phyloP scores from a whole-genome alignment of 2,888 invertebrate genomes.

The Zhengitettix transpicula region DNA sequence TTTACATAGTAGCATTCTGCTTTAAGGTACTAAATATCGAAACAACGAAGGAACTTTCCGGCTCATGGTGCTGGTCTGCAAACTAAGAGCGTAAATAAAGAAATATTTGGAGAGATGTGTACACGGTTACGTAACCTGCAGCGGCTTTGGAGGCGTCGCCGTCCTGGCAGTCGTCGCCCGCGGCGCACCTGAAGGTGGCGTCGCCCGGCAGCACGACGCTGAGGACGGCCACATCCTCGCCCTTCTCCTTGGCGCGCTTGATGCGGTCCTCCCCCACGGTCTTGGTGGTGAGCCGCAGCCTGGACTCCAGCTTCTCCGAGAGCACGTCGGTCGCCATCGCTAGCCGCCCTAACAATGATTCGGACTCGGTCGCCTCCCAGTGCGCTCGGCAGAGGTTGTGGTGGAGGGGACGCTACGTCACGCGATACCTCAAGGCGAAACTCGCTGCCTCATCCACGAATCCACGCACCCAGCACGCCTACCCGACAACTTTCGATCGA shows the following conservation, averaged over 20 bases:
- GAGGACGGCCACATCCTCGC: conserved; percentile 75
- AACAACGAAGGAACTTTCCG: no score
- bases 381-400: not conserved
- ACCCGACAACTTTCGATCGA: no score
- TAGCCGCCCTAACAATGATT: not conserved
- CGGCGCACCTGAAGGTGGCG: conserved; percentile 48
- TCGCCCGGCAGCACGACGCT: conserved; percentile 62
- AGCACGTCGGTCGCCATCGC: conserved; percentile 60
- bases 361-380: not conserved
- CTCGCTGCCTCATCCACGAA: no score
- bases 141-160: conserved; percentile 62
- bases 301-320: conserved; percentile 54
- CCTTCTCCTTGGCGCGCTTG: conserved; percentile 58
- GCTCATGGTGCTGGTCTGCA: no score
- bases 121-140: conserved; percentile 43
- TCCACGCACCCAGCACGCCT: no score
- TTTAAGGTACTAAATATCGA: no score
- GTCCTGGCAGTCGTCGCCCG: conserved; percentile 54
- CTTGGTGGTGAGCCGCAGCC: conserved; percentile 54
- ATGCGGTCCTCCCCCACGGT: conserved; percentile 72
- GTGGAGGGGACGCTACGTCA: no score
- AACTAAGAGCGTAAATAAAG: no score
- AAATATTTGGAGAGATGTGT: no score
- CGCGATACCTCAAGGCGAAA: no score
- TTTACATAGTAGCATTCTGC: no score